Base-by-base conservation (phyloP, 2,113 vertebrate species). In the Tringa solitaria region DNA sequence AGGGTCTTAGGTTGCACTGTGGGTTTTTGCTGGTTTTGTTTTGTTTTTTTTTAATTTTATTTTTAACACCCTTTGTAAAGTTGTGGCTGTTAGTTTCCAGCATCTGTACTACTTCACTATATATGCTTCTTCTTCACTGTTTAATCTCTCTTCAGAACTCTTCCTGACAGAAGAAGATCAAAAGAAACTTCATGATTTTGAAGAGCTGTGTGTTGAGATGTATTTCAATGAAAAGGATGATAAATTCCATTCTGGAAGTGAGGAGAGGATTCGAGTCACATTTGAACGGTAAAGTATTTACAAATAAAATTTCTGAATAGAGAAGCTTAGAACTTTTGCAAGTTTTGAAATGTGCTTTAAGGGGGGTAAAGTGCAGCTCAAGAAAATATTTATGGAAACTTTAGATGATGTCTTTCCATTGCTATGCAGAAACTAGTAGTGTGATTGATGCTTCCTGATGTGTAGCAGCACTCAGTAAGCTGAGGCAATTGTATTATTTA, bases 161-260 rank as follows among this genome's bases (percentile, higher is more conserved):
- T 99, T 99, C 97, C 98, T 99, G 96, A 99, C 99, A 15, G 99
- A 99, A 97, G 99, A 99, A 98, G 99, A 99, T 98, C 99, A 99
- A 97, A 99, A 99, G 97, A 99, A 99, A 95, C 99, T 99, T 86
- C 99, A 99, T 96, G 99, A 99, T 96, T 99, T 99, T 98, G 99
- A 99, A 97, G 99, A 99, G 84, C 98, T 99, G 75, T 99, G 99
- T 96, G 99, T 99, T 90, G 99, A 99, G 94, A 99, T 99, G 37
- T 99, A 99, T 97, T 99, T 99, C 97, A 99, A 99, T 97, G 99
- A 99, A 97, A 99, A 99, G 83, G 98, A 99, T 78, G 99, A 99
- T 95, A 99, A 99, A 97, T 99, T 99, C 97, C 99, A 99, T 98
- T 99, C 99, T 56, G 99, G 99, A 19, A 99, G 99, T 37, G 99